Conservation (phyloP, 2,888 invertebrate genomes). For the Pyrgus malvae region DNA sequence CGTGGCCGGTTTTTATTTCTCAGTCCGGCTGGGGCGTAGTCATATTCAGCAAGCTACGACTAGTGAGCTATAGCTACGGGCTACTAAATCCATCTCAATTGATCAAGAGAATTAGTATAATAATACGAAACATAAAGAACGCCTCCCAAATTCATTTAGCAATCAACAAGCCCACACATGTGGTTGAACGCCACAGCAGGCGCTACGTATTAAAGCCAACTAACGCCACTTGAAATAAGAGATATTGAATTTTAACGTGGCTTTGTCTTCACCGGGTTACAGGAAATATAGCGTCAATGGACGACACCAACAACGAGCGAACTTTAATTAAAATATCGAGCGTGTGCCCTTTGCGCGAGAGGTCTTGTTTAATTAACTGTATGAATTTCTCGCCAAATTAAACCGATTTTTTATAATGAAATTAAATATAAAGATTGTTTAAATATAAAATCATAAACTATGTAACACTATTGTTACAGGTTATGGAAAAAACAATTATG, state of each 20-base stretch:
- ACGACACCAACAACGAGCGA: conserved; percentile 33
- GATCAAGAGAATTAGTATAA: too few species aligned
- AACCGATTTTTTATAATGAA: neutral
- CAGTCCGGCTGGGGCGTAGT: too few species aligned
- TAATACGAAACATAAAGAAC: conserved; percentile 10
- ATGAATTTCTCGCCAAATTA: neutral
- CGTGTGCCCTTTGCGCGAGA: conserved; percentile 23
- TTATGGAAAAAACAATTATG: too few species aligned
- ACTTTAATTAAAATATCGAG: conserved; percentile 55
- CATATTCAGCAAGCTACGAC: too few species aligned
- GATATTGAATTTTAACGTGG: conserved; percentile 10
- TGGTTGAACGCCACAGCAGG: neutral
- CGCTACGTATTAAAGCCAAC: conserved; percentile 5
- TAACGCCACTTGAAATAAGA: conserved; percentile 3
- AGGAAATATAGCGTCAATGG: conserved; percentile 34
- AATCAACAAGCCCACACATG: neutral
- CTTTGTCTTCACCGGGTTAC: conserved; percentile 8
- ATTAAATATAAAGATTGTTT: neutral
- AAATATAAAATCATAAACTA: too few species aligned
- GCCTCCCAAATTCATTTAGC: conserved; percentile 28
- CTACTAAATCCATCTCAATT: too few species aligned
- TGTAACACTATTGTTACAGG: too few species aligned
- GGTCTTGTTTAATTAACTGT: conserved; percentile 23
- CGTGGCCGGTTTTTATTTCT: too few species aligned
- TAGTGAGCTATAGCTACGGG: too few species aligned